Percentiles rank a stretch among this genome's conserved stretches.
phyloP scores from a whole-genome alignment of 2,113 vertebrate species.

The Pelecanus crispus region DNA sequence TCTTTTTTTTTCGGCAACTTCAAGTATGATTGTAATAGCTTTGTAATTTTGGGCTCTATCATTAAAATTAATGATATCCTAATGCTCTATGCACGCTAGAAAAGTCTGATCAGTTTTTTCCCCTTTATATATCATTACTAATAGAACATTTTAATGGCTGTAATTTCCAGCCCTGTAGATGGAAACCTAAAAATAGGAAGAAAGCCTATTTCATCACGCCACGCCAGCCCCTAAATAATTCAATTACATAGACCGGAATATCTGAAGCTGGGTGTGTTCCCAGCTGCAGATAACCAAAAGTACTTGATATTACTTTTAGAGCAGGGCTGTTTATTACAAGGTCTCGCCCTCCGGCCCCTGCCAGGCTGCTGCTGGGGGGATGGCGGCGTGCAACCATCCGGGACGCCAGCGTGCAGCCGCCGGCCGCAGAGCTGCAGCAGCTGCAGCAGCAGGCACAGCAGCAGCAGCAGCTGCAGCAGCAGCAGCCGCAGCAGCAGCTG shows the following conservation, averaged over 20 bases:
- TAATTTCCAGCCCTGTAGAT: slow-evolving; percentile 69
- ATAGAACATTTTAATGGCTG: slow-evolving; percentile 76
- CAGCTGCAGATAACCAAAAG: slow-evolving; percentile 62
- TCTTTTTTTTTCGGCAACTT: background rate
- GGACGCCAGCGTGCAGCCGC: background rate
- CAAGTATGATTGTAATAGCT: slow-evolving; percentile 66
- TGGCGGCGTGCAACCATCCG: background rate
- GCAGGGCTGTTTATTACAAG: background rate
- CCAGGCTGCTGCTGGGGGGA: background rate
- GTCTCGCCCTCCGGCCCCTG: background rate
- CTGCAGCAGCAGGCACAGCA: too few species aligned
- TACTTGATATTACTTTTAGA: background rate
- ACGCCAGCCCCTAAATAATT: slow-evolving; percentile 74
- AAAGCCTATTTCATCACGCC: slow-evolving; percentile 64
- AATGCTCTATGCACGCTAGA: slow-evolving; percentile 59
- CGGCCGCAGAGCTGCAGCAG: too few species aligned
- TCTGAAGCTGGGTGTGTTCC: slow-evolving; percentile 44
- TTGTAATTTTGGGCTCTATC: slow-evolving; percentile 66
- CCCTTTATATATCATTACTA: slow-evolving; percentile 74
- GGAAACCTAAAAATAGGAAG: slow-evolving; percentile 67
- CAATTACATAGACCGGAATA: slow-evolving; percentile 62
- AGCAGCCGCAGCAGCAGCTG: background rate
- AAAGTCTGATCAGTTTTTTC: slow-evolving; percentile 60
- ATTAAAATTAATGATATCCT: slow-evolving; percentile 73
- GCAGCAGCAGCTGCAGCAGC: background rate